phyloP scores from a whole-genome alignment of 2,113 vertebrate species.

The Anolis carolinensis region DNA sequence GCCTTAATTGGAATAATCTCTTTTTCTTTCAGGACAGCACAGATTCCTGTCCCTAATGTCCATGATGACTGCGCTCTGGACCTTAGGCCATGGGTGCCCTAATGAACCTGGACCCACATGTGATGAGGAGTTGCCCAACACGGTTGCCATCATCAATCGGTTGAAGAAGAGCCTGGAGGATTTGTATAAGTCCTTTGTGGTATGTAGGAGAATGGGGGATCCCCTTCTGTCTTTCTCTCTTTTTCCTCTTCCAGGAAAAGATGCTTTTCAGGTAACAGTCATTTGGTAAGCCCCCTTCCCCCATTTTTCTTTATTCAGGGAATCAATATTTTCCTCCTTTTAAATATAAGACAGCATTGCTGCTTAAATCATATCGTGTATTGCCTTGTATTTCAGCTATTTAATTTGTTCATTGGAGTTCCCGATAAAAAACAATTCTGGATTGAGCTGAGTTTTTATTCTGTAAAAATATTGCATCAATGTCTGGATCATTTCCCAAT shows the following conservation, averaged over 20 bases:
- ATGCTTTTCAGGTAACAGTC: too few relatives aligned
- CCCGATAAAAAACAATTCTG: too few relatives aligned
- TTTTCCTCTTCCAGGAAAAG: not conserved
- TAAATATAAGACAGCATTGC: too few relatives aligned
- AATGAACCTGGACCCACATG: not conserved
- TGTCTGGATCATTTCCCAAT: too few relatives aligned
- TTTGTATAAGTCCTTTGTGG: conserved; percentile 5
- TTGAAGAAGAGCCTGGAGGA: conserved; percentile 10
- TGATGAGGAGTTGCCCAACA: conserved; percentile 9
- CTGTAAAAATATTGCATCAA: too few relatives aligned
- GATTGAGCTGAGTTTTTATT: too few relatives aligned
- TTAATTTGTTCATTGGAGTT: not conserved
- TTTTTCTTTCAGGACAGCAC: conserved; percentile 3
- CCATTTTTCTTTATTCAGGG: too few relatives aligned
- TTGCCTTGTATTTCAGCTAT: too few relatives aligned
- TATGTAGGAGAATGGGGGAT: not conserved
- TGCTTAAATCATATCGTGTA: too few relatives aligned
- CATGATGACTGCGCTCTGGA: conserved; percentile 16
- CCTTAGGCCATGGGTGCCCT: not conserved
- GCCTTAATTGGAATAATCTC: not conserved
- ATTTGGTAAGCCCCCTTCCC: too few relatives aligned
- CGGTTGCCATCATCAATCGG: not conserved
- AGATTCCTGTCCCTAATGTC: conserved; percentile 1
- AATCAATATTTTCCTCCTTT: too few relatives aligned
- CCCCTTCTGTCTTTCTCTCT: not conserved